Percentiles rank a stretch among this genome's conserved stretches.
phyloP scores from a whole-genome alignment of 2,888 invertebrate genomes.

The Caenorhabditis sinica region DNA sequence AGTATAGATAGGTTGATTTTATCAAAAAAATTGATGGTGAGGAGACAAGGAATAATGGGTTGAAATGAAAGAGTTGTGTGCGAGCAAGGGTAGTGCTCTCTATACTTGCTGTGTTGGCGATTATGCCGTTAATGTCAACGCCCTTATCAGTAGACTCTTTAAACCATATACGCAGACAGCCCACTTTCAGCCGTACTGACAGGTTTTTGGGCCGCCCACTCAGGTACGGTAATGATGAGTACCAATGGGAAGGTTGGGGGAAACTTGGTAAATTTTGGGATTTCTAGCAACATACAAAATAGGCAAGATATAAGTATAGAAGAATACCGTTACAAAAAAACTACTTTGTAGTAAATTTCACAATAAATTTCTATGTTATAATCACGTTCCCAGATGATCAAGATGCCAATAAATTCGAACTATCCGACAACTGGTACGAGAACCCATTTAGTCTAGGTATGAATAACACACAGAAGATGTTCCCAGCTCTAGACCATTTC shows the following conservation, averaged over 20 bases:
- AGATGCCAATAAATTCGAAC: too few species aligned
- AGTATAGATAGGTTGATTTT: slow-evolving; percentile 62
- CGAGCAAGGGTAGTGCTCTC: slow-evolving; percentile 27
- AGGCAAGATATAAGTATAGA: too few species aligned
- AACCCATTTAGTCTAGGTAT: too few species aligned
- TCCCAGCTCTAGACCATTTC: background rate
- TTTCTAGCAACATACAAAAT: background rate
- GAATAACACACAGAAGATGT: too few species aligned
- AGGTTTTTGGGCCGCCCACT: slow-evolving; percentile 28
- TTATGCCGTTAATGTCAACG: slow-evolving; percentile 42
- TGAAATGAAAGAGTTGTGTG: slow-evolving; percentile 21
- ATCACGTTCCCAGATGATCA: too few species aligned
- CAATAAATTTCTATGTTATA: too few species aligned
- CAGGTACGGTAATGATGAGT: slow-evolving; percentile 20
- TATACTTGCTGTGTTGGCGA: slow-evolving; percentile 32
- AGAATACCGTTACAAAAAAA: too few species aligned
- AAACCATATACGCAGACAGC: slow-evolving; percentile 23
- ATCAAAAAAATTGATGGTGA: slow-evolving; percentile 49
- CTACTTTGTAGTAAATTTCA: too few species aligned
- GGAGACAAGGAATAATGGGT: slow-evolving; percentile 37
- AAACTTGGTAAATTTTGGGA: background rate
- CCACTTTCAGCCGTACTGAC: slow-evolving; percentile 31
- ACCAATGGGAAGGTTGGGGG: background rate
- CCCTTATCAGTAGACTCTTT: slow-evolving; percentile 42
- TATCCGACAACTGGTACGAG: too few species aligned